These are phyloP conservation scores for Lathamus discolor DNA, from an alignment of 2,113 vertebrate genomes.

Conservation along the genomic window DNA sequence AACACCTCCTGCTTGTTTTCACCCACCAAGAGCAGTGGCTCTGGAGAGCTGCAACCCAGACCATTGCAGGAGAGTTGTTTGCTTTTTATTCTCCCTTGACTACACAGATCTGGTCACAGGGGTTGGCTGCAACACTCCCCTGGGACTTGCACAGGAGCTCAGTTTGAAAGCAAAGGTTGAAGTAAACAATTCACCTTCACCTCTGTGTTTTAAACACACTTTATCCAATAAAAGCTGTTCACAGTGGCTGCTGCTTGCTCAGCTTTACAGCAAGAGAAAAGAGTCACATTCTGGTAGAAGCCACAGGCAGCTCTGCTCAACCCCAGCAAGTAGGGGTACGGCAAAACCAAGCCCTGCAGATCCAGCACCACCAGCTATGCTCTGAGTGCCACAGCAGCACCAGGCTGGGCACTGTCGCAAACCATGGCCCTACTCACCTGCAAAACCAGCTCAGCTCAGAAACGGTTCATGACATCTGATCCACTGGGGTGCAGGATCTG, in stretches of 20 bases:
- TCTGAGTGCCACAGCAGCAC: fast-evolving
- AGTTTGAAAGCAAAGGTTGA: not conserved
- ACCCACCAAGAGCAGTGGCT: not conserved
- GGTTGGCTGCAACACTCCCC: fast-evolving
- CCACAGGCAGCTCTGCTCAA: not conserved
- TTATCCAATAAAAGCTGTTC: not conserved
- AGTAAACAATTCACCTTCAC: constrained; percentile 16
- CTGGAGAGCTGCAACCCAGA: not conserved
- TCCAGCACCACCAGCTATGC: fast-evolving
- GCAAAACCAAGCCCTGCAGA: not conserved
- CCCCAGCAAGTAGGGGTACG: fast-evolving
- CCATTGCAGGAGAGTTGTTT: not conserved
- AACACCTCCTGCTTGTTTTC: not conserved
- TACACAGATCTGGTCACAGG: not conserved
- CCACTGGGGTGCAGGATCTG: not conserved
- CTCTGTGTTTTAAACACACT: not conserved
- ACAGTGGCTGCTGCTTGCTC: not conserved
- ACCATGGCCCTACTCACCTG: constrained; percentile 24
- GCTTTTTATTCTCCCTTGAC: not conserved
- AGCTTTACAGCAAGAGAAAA: not conserved
- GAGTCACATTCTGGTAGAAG: constrained; percentile 38
- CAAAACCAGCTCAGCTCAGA: constrained; percentile 26
- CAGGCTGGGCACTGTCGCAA: not conserved
- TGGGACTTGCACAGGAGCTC: not conserved
- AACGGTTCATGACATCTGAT: constrained; percentile 36